Conservation (phyloP, 2,113 vertebrate species). For the Saguinus midas region DNA sequence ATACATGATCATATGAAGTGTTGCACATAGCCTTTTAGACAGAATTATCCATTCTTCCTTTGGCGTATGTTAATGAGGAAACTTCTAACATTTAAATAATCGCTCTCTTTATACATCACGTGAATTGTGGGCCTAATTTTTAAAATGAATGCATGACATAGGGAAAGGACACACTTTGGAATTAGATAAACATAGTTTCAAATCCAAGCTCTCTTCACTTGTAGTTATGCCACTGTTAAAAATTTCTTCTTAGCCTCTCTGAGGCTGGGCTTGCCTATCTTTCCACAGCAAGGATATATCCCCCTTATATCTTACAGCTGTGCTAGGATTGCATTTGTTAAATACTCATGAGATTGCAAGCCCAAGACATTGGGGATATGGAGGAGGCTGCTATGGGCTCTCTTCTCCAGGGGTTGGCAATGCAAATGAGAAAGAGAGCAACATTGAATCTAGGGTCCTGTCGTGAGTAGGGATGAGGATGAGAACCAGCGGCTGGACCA, state of each 20-base stretch:
- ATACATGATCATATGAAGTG: not conserved
- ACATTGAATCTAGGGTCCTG: fast-evolving
- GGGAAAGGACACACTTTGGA: not conserved
- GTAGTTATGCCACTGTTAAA: not conserved
- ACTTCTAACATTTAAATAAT: not conserved
- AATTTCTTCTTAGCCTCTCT: not conserved
- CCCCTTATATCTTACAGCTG: not conserved
- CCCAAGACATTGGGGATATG: not conserved
- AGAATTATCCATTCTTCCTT: not conserved
- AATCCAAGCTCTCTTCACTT: not conserved
- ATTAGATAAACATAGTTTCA: not conserved
- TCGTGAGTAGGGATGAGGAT: not conserved
- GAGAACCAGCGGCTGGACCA: not conserved
- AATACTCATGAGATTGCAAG: not conserved
- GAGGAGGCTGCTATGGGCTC: not conserved
- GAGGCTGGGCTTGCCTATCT: not conserved
- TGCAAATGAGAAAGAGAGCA: no score
- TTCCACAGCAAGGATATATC: not conserved
- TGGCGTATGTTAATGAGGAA: not conserved
- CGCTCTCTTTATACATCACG: not conserved
- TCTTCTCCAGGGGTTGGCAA: not conserved
- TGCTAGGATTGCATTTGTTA: not conserved
- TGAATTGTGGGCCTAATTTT: not conserved
- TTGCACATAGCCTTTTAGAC: not conserved
- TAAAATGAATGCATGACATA: not conserved